Evolutionary conservation across 2,888 invertebrate species (phyloP), one percentile per base, ranked within the genome.

Genomic region (Eupeodes luniger): DNA sequence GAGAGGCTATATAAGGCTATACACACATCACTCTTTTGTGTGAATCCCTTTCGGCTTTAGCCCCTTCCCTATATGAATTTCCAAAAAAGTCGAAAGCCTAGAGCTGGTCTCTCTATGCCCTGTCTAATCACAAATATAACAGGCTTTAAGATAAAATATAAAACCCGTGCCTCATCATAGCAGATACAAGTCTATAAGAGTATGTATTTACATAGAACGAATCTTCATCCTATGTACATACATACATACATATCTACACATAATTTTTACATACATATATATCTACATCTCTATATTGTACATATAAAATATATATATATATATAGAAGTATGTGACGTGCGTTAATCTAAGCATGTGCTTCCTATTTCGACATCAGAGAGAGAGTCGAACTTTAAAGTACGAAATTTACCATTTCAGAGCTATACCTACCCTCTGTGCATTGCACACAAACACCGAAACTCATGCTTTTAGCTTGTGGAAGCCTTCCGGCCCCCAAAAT

Each of bases 301-400:
- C 40, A 40, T 27, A 40, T n/a, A 14, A 9, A n/a, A 1, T 3
- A 40, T 27, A 57, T 57, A 27, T 64, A n/a, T 19, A 36, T 53
- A 53, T 69, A 74, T 81, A 78, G 27, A 27, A 27, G 27, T 81
- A 78, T 88, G 77, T 88, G 77, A 81, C 84, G 84, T 88, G 88
- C 88, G 88, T 88, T 88, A 88, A 88, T 88, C 88, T 88, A 88
- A 88, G 88, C 88, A 85, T 88, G 84, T 88, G 88, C 88, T 88
- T 88, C 88, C 88, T 88, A 88, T 88, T 85, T 81, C 85, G 81
- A 78, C 84, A 27, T 27, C 27, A 72, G 77, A 61, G 67, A 59
- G 44, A 70, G 59, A 81, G 77, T 66, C 72, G 80, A 85, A 88
- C 67, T 88, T 88, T 88, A 88, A 88, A 88, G 88, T 85, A 88